Percentiles rank a stretch among this genome's conserved stretches.
These are phyloP conservation scores for Mechanitis messenoides DNA, from an alignment of 2,888 invertebrate genomes.

Conservation along the genomic window DNA sequence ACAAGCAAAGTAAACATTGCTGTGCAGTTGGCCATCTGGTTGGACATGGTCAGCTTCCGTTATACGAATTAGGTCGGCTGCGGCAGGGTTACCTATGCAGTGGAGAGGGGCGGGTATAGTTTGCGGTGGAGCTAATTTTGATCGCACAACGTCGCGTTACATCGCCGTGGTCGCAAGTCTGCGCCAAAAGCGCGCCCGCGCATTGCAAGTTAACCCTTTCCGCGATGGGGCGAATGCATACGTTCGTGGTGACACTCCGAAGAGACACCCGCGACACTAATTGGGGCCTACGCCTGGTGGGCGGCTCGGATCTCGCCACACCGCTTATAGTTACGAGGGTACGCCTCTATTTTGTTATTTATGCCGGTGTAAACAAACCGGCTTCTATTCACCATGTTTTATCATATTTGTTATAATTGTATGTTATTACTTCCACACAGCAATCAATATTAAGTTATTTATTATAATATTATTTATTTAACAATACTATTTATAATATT, in stretches of 20 bases:
- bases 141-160: constrained; percentile 67
- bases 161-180: constrained; percentile 59
- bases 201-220: constrained; percentile 44
- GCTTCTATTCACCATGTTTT: constrained; percentile 8
- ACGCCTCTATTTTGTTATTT: constrained; percentile 41
- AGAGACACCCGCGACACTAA: constrained; percentile 83
- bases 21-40: constrained; percentile 38
- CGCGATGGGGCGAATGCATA: constrained; percentile 83
- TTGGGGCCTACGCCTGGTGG: constrained; percentile 92
- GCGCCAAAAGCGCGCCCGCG: constrained; percentile 50
- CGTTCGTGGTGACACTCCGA: constrained; percentile 83
- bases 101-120: constrained; percentile 45
- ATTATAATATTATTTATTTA: neutral
- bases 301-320: constrained; percentile 89
- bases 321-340: constrained; percentile 94
- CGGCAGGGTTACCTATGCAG: constrained; percentile 56
- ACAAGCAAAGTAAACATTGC: constrained; percentile 12
- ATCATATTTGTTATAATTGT: neutral
- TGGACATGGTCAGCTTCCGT: constrained; percentile 51
- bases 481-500: no score
- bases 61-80: constrained; percentile 65
- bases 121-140: constrained; percentile 63
- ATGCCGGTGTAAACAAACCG: constrained; percentile 62
- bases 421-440: constrained; percentile 7
- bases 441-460: neutral